phyloP scores from a whole-genome alignment of 2,797 vertebrate species.

The Hydrolagus colliei region DNA sequence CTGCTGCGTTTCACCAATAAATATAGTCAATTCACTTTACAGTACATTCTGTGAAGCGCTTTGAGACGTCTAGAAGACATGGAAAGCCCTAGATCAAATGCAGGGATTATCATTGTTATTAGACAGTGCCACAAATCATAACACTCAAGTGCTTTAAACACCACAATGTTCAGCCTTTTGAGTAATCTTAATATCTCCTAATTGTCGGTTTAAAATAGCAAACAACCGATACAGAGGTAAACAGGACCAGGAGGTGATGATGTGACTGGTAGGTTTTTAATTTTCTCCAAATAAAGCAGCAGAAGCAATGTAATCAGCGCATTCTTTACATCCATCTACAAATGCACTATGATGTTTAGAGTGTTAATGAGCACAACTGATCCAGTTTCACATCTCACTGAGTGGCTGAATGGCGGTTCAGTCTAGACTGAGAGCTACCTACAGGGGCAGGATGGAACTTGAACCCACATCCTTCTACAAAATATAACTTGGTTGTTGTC shows the following conservation, averaged over 20 bases:
- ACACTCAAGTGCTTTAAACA: too few relatives aligned
- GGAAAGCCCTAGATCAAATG: too few relatives aligned
- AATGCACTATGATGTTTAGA: background rate
- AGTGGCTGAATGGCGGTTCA: background rate
- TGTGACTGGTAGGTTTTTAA: conserved; percentile 15
- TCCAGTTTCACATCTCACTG: background rate
- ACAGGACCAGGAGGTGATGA: background rate
- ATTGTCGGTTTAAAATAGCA: too few relatives aligned
- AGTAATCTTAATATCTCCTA: too few relatives aligned
- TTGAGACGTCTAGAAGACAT: too few relatives aligned
- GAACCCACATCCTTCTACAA: background rate
- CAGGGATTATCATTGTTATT: too few relatives aligned
- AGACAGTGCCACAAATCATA: too few relatives aligned
- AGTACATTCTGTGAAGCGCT: too few relatives aligned
- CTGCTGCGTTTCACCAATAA: too few relatives aligned
- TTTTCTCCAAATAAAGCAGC: background rate
- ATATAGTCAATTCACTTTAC: too few relatives aligned
- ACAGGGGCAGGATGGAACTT: background rate
- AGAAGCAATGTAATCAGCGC: background rate
- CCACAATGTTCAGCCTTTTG: too few relatives aligned
- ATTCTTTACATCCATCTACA: background rate
- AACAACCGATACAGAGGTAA: background rate
- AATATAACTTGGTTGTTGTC: too few relatives aligned
- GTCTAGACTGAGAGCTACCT: background rate
- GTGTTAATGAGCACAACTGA: background rate